phyloP scores from a whole-genome alignment of 2,888 invertebrate genomes.

The Callosobruchus maculatus region DNA sequence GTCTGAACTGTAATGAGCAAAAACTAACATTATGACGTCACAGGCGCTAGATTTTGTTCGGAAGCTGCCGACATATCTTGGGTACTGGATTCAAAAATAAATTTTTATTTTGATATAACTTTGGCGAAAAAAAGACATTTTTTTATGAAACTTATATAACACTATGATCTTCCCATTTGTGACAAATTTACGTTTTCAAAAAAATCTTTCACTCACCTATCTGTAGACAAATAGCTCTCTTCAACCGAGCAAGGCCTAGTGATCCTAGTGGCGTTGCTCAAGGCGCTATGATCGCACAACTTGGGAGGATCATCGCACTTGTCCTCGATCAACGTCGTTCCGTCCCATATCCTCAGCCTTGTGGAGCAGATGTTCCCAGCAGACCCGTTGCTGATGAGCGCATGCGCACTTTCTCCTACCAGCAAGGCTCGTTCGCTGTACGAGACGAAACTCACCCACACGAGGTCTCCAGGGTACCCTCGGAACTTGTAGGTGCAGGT shows the following conservation, averaged over 20 bases:
- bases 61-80: no score
- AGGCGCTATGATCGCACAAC: constrained; percentile 76
- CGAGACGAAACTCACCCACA: constrained; percentile 85
- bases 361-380: constrained; percentile 60
- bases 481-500: constrained; percentile 84
- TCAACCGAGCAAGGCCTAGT: constrained; percentile 76
- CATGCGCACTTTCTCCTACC: constrained; percentile 50
- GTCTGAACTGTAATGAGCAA: no score
- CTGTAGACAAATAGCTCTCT: constrained; percentile 72
- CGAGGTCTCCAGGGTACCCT: constrained; percentile 72
- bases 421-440: constrained; percentile 76
- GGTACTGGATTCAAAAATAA: no score
- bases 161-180: no score
- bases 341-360: constrained; percentile 72
- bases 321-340: constrained; percentile 63
- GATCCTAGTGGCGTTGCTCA: constrained; percentile 67
- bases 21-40: no score
- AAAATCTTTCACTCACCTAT: constrained; percentile 37
- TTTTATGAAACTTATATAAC: no score
- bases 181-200: no score
- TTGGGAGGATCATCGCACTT: constrained; percentile 77
- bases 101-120: no score
- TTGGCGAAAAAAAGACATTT: no score
- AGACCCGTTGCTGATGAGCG: constrained; percentile 38
- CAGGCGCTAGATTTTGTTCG: no score